Conservation (phyloP, 2,888 invertebrate species). For the Dicycla oo region DNA sequence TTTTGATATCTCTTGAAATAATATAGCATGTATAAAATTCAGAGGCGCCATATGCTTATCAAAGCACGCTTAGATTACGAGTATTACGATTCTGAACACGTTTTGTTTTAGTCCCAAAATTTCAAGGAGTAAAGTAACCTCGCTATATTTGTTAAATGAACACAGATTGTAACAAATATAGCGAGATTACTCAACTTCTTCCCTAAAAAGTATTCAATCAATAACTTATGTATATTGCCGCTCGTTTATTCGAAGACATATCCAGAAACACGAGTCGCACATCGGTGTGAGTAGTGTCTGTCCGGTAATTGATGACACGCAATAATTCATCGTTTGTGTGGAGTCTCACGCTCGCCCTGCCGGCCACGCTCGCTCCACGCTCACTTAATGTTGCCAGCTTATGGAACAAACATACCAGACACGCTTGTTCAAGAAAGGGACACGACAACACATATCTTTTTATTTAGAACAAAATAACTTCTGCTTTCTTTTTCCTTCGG, state of each 20-base stretch:
- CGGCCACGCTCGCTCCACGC: slow-evolving; percentile 62
- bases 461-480: slow-evolving; percentile 66
- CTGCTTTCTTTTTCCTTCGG: slow-evolving; percentile 55
- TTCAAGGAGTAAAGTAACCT: no score
- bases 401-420: slow-evolving; percentile 60
- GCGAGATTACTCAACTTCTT: neutral
- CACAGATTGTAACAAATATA: no score
- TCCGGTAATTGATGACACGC: slow-evolving; percentile 88
- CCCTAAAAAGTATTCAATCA: neutral
- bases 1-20: neutral
- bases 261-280: slow-evolving; percentile 58
- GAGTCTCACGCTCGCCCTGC: slow-evolving; percentile 80
- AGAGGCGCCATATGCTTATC: neutral
- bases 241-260: slow-evolving; percentile 34
- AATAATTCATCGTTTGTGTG: slow-evolving; percentile 89
- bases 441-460: slow-evolving; percentile 62
- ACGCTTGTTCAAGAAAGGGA: slow-evolving; percentile 58
- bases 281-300: slow-evolving; percentile 75
- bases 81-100: neutral
- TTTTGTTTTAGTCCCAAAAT: neutral
- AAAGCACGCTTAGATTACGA: neutral
- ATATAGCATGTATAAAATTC: neutral
- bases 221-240: neutral
- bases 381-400: slow-evolving; percentile 65
- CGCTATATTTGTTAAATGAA: no score